Percentiles rank a stretch among this genome's conserved stretches.
Evolutionary conservation across 2,797 vertebrate species (phyloP).

Genomic region (Carapus acus): DNA sequence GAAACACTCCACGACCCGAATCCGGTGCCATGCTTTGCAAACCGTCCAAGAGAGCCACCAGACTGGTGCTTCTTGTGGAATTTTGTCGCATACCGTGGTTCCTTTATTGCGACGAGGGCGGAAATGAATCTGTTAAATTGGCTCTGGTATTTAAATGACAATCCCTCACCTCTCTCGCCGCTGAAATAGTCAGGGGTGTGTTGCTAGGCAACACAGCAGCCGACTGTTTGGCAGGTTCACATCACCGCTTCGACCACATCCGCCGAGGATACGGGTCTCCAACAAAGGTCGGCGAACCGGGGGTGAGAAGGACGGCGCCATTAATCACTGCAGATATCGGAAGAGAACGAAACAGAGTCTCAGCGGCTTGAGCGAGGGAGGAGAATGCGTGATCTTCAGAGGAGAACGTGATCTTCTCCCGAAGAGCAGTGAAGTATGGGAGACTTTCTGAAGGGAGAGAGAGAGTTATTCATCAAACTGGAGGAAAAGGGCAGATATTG

Average conservation of each 20-base stretch:
- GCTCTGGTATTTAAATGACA: conserved; percentile 43
- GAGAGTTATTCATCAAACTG: conserved; percentile 18
- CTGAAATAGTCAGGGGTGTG: conserved; percentile 50
- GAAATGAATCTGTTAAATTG: conserved; percentile 24
- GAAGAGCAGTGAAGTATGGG: not conserved
- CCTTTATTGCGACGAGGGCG: conserved; percentile 7
- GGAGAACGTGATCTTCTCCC: not conserved
- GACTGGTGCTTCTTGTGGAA: no score
- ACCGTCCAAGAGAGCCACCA: no score
- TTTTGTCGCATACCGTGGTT: conserved; percentile 3
- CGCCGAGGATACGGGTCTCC: conserved; percentile 24
- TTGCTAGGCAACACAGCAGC: conserved; percentile 65
- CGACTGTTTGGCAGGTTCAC: conserved; percentile 21
- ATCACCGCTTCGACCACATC: conserved; percentile 28
- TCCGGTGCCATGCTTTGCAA: no score
- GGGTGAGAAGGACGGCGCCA: not conserved
- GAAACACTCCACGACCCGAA: no score
- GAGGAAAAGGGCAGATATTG: no score
- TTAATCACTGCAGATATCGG: not conserved
- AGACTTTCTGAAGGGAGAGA: not conserved
- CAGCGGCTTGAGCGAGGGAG: not conserved
- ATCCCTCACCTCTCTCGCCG: conserved; percentile 43
- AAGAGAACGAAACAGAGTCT: not conserved
- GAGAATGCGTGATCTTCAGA: not conserved
- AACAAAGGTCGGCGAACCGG: conserved; percentile 1